Percentiles rank a stretch among this genome's conserved stretches.
Evolutionary conservation across 2,113 vertebrate genomes (phyloP).

Genomic region (Accipiter virgatus): DNA sequence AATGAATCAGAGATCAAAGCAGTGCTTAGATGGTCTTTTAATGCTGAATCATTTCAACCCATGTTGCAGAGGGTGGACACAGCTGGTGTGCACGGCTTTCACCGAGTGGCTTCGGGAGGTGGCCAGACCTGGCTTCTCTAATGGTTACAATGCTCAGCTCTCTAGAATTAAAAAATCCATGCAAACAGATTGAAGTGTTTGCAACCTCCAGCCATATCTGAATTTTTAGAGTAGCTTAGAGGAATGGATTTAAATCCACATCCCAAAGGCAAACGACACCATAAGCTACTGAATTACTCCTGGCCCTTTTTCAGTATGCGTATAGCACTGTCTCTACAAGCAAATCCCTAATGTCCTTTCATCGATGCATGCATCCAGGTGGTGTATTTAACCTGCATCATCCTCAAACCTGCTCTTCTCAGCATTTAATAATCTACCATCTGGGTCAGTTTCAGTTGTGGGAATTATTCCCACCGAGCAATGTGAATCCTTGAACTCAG

Average conservation of each 20-base stretch:
- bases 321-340: not conserved
- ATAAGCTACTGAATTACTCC: not conserved
- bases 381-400: constrained; percentile 26
- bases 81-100: not conserved
- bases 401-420: not conserved
- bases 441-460: not conserved
- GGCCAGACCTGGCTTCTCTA: not conserved
- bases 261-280: not conserved
- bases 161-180: not conserved
- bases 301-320: not conserved
- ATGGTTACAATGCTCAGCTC: not conserved
- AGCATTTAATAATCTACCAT: constrained; percentile 14
- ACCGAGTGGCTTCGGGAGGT: not conserved
- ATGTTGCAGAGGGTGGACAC: not conserved
- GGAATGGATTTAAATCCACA: not conserved
- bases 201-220: not conserved
- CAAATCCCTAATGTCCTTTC: not conserved
- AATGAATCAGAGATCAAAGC: not conserved
- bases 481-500: not conserved
- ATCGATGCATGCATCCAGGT: not conserved
- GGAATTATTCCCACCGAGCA: not conserved
- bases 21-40: not conserved
- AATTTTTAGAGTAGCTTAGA: constrained; percentile 18
- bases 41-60: not conserved
- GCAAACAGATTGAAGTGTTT: not conserved